Evolutionary conservation across 2,797 vertebrate genomes (phyloP), one percentile per base, ranked within the genome.

Genomic region (Acanthopagrus latus): DNA sequence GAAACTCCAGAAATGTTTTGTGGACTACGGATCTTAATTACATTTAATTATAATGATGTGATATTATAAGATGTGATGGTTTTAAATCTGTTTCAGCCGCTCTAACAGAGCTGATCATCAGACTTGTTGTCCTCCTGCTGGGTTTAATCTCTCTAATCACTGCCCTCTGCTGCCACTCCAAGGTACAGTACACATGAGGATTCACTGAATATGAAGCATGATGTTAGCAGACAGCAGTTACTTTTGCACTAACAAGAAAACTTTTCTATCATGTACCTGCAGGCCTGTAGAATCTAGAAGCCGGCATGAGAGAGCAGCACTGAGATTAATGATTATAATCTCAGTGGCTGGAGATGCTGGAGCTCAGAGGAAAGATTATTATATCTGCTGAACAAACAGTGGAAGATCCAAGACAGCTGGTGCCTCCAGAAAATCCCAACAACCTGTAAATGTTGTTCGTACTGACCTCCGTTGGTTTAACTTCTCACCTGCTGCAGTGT

Each of bases 91-190:
- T 68, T 68, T 47, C 65, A 76, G 65, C 41, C 12, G 2, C 74
- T 38, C 7, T 70, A 1, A 70, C 25, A 41, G 65, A 76, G 3
- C 3, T 64, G 4, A 43, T 56, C 27, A 27, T 76, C 74, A 70
- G 65, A 41, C 27, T n/a, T 1, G 41, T 27, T 3, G n/a, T 76
- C 51, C 2, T 55, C 17, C 27, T 70, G 17, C 66, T 70, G 58
- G 51, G 17, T 62, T 1, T 76, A 13, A 25, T 2, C 41, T 5
- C 7, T 1, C 41, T 23, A 1, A 47, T 55, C 11, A 1, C 29
- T 2, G 21, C 33, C 16, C 2, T 56, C 58, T 69, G 58, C 50
- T 1, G 46, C 43, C 14, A 16, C 63, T 62, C 13, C 1, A 46
- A 69, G 74, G 74, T 76, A 41, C 46, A 16, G 43, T 20, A 13